Percentiles rank a stretch among this genome's conserved stretches.
Evolutionary conservation across 1,140 invertebrate genomes (phyloP).

Genomic region (Andricus grossulariae): DNA sequence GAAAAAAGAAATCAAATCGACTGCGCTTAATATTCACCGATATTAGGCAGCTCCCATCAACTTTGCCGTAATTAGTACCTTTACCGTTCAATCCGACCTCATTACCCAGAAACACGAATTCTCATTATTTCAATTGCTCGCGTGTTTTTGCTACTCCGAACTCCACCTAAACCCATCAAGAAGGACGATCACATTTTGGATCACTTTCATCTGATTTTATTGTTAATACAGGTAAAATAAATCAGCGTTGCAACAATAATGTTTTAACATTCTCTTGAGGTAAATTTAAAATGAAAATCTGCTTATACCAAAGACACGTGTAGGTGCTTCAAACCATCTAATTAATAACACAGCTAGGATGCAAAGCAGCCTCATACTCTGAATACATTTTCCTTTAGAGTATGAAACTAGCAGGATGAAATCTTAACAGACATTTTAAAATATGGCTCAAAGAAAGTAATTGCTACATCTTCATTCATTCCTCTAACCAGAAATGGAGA

Average conservation of each 20-base stretch:
- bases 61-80: conserved; percentile 3
- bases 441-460: not conserved
- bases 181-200: too few species aligned
- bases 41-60: not conserved
- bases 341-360: too few species aligned
- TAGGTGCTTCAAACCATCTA: too few species aligned
- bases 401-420: not conserved
- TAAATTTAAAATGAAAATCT: too few species aligned
- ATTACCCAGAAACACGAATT: conserved; percentile 33
- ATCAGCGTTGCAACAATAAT: too few species aligned
- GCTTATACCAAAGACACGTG: too few species aligned
- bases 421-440: not conserved
- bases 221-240: too few species aligned
- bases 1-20: not conserved
- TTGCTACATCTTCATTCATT: not conserved
- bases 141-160: conserved; percentile 14
- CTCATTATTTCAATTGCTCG: conserved; percentile 36
- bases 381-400: too few species aligned
- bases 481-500: not conserved
- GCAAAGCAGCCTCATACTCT: too few species aligned
- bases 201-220: too few species aligned
- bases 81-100: not conserved
- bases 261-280: too few species aligned
- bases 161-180: not conserved
- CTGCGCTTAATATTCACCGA: not conserved